A percentile compares a stretch with the other conserved stretches of the same genome.
Evolutionary conservation across 92 coral and sea anemone genomes (phyloP).

Genomic region (Phenganax subtilis): DNA sequence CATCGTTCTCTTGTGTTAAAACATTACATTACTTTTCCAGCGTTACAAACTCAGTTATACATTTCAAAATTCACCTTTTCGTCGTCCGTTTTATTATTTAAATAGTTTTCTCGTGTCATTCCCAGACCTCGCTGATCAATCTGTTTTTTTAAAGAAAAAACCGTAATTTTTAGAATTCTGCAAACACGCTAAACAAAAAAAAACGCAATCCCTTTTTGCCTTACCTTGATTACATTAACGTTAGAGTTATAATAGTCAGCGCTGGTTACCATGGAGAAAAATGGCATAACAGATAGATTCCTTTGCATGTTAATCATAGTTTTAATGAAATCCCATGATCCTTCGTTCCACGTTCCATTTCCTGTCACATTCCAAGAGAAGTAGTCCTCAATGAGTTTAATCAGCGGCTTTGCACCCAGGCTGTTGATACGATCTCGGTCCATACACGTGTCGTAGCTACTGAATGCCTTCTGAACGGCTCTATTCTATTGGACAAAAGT

Average conservation of each 20-base stretch:
- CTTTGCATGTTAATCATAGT: constrained; percentile 66
- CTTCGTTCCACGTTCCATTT: constrained; percentile 60
- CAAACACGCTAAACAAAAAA: background rate
- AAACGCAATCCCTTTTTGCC: constrained; percentile 3
- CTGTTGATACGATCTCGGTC: constrained; percentile 53
- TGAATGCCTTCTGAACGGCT: constrained; percentile 73
- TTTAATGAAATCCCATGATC: constrained; percentile 67
- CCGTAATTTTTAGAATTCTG: background rate
- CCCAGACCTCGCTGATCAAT: constrained; percentile 65
- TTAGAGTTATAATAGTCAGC: constrained; percentile 83
- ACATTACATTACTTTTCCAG: too few species aligned
- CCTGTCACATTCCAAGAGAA: constrained; percentile 79
- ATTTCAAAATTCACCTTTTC: constrained; percentile 47
- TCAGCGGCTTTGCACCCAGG: constrained; percentile 56
- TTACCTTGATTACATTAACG: constrained; percentile 78
- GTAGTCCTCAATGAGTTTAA: constrained; percentile 53
- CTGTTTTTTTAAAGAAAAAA: constrained; percentile 38
- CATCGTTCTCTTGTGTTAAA: too few species aligned
- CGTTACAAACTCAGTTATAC: too few species aligned
- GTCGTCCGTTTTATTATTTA: constrained; percentile 58
- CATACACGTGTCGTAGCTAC: constrained; percentile 78
- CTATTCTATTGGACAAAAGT: constrained; percentile 51
- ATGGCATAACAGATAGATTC: constrained; percentile 57
- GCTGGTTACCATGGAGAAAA: constrained; percentile 69
- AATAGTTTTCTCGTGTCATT: constrained; percentile 55